These are phyloP conservation scores for Chrysaora quinquecirrha DNA, from an alignment of 30 jellyfish, hydroid and myxozoan species.

Conservation along the genomic window DNA sequence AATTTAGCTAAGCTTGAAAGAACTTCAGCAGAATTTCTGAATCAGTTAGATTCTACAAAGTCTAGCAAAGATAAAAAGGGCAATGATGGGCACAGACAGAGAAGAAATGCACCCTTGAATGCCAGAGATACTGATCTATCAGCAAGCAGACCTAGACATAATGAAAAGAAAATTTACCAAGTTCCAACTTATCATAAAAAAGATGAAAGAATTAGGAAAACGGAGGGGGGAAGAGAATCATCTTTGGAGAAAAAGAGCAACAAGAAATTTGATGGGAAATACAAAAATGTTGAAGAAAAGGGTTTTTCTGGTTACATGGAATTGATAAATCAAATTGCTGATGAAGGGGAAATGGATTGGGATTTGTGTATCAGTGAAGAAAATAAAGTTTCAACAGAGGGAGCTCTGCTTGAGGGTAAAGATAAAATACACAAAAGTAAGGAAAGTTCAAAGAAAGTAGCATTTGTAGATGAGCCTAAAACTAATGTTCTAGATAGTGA, in stretches of 20 bases:
- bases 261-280: not conserved
- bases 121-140: not conserved
- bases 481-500: not conserved
- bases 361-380: not conserved
- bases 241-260: not conserved
- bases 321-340: not conserved
- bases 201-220: not conserved
- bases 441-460: not conserved
- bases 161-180: not conserved
- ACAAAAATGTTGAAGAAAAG: not conserved
- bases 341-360: not conserved
- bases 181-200: not conserved
- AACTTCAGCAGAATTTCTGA: too few species aligned
- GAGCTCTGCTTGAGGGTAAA: not conserved
- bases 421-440: constrained; percentile 72
- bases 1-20: too few species aligned
- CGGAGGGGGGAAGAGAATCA: not conserved
- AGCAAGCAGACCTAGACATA: not conserved
- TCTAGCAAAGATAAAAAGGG: too few species aligned
- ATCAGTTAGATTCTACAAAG: too few species aligned
- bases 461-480: too few species aligned
- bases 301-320: not conserved
- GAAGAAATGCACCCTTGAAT: too few species aligned
- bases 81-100: too few species aligned
- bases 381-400: not conserved